These are phyloP conservation scores for Mycetomoellerius zeteki DNA, from an alignment of 1,140 invertebrate species.

Conservation along the genomic window DNA sequence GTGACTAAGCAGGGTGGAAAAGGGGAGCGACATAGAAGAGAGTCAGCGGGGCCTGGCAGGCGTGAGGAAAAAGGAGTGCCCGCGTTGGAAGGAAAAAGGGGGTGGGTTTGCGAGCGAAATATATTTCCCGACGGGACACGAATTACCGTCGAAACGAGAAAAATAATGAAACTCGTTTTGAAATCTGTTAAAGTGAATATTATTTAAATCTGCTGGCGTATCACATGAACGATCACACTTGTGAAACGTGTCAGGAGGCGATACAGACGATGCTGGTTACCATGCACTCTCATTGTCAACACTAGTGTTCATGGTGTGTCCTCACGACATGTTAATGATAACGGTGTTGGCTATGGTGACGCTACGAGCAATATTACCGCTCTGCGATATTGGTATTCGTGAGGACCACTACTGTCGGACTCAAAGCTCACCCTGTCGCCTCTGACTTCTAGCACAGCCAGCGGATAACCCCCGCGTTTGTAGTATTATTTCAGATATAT, in stretches of 20 bases:
- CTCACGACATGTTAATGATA: neutral
- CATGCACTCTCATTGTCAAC: neutral
- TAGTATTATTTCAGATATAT: constrained; percentile 76
- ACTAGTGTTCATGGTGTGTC: neutral
- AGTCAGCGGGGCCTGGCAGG: constrained; percentile 13
- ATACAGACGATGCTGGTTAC: neutral
- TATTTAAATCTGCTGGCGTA: constrained; percentile 78
- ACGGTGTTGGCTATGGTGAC: neutral
- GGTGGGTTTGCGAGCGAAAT: constrained; percentile 63
- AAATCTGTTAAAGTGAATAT: constrained; percentile 80
- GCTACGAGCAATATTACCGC: constrained; percentile 45
- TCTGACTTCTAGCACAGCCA: constrained; percentile 44
- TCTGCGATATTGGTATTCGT: constrained; percentile 15
- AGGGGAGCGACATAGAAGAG: constrained; percentile 16
- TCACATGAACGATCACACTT: constrained; percentile 74
- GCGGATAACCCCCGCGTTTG: constrained; percentile 70
- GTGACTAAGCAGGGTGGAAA: constrained; percentile 29
- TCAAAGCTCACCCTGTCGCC: neutral
- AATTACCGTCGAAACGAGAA: constrained; percentile 75
- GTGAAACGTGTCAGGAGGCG: constrained; percentile 15
- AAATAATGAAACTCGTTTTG: constrained; percentile 76
- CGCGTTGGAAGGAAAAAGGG: constrained; percentile 17
- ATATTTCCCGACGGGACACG: constrained; percentile 71
- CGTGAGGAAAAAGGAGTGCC: constrained; percentile 27
- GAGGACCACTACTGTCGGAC: constrained; percentile 15